These are phyloP conservation scores for Hoplodrina ambigua DNA, from an alignment of 2,888 invertebrate genomes.

Conservation along the genomic window DNA sequence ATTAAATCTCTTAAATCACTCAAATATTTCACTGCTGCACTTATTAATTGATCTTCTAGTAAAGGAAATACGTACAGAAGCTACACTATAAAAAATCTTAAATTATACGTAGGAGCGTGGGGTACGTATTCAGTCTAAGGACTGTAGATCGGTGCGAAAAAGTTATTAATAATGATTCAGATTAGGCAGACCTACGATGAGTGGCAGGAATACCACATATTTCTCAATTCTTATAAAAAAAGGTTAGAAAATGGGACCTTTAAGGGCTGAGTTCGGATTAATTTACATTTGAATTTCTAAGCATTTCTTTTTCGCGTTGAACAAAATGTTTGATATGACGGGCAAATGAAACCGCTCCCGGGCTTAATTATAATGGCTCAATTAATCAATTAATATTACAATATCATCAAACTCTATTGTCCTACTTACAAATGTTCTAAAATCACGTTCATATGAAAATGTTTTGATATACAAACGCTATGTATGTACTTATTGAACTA, in stretches of 20 bases:
- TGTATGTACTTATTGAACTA: constrained; percentile 81
- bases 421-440: constrained; percentile 80
- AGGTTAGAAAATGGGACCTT: neutral
- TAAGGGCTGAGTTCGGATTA: neutral
- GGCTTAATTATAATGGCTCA: constrained; percentile 63
- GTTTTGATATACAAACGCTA: constrained; percentile 87
- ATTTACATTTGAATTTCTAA: constrained; percentile 16
- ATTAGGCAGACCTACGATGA: neutral
- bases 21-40: neutral
- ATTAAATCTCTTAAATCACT: neutral
- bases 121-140: too few species aligned
- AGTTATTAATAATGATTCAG: neutral
- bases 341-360: constrained; percentile 49
- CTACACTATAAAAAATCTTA: neutral
- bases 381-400: constrained; percentile 60
- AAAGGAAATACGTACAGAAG: neutral
- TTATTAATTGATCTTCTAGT: neutral
- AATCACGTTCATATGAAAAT: constrained; percentile 83
- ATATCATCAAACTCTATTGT: constrained; percentile 71
- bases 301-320: neutral
- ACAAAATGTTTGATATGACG: neutral
- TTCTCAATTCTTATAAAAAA: neutral
- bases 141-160: neutral
- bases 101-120: neutral
- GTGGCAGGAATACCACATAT: neutral